Base-by-base conservation (phyloP, 2,888 invertebrate species). In the Ectemnius cavifrons region DNA sequence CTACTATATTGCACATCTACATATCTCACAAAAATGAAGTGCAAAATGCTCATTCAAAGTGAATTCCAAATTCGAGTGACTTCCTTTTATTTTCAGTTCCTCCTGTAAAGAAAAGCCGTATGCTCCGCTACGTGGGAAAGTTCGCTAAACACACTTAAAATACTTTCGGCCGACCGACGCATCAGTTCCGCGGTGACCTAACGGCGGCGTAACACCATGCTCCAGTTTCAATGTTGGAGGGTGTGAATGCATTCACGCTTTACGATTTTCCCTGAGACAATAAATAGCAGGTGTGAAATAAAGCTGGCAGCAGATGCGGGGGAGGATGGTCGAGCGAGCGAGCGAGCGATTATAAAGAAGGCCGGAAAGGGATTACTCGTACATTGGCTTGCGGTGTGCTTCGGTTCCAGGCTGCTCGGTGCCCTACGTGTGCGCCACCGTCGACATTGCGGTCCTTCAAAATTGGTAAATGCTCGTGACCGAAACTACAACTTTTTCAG, bases 201-300 rank as follows among this genome's bases (percentile, higher is more conserved):
- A 75, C 67, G 67, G 71, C 14, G 45, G n/a, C 20, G 49, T 65
- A 73, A 37, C 37, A 37, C 37, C 11, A 52, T 47, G 61, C 67
- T 28, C 71, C 67, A 58, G 59, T 64, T 49, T 49, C 68, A 27
- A n/a, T 59, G 52, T 28, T 49, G 56, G 20, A 49, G 64, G 37
- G 37, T 8, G 37, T 37, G 37, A 1, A 37, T 61, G 28, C 59
- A 45, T 20, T 62, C 67, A 46, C 37, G 63, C 58, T 82, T 74
- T 78, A 67, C 70, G 73, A 71, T 79, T 75, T 79, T 70, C 63
- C 56, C 58, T 58, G n/a, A 47, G 49, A 59, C 73, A 63, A 80
- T 74, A 80, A 78, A 83, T 77, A 78, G 60, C 49, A 56, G 14
- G 67, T 63, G 70, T 16, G 68, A 67, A 78, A 78, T 74, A 75